Conservation (phyloP, 2,888 invertebrate species). For the Nebria salina region DNA sequence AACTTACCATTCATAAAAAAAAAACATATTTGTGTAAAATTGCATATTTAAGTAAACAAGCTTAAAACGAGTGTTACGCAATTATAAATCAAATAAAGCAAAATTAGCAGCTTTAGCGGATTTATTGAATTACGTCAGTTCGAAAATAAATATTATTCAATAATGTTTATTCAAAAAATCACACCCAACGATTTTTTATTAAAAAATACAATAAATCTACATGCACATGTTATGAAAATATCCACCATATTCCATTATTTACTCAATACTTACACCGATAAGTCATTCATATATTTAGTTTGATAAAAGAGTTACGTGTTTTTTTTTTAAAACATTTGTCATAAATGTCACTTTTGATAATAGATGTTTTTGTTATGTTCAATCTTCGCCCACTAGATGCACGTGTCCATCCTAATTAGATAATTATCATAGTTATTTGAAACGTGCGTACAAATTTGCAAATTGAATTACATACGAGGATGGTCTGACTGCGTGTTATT, state of each 20-base stretch:
- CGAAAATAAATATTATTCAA: neutral
- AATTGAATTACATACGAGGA: slow-evolving; percentile 31
- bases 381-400: slow-evolving; percentile 32
- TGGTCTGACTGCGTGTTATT: slow-evolving; percentile 25
- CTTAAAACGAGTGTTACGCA: too few relatives aligned
- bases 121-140: neutral
- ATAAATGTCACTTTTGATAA: slow-evolving; percentile 13
- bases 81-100: too few relatives aligned
- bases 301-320: slow-evolving; percentile 9
- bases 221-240: too few relatives aligned
- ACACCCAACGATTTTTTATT: neutral
- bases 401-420: slow-evolving; percentile 37
- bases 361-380: slow-evolving; percentile 21
- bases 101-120: neutral
- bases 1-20: too few relatives aligned
- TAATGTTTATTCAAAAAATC: neutral
- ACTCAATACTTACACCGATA: too few relatives aligned
- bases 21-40: too few relatives aligned
- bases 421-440: slow-evolving; percentile 37
- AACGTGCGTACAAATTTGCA: slow-evolving; percentile 39
- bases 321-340: slow-evolving; percentile 11
- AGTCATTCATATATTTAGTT: slow-evolving; percentile 6
- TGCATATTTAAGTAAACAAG: too few relatives aligned
- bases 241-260: too few relatives aligned
- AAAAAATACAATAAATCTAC: too few relatives aligned